Evolutionary conservation across 2,888 invertebrate genomes (phyloP), one percentile per base, ranked within the genome.

Genomic region (Drosophila percnosoma): DNA sequence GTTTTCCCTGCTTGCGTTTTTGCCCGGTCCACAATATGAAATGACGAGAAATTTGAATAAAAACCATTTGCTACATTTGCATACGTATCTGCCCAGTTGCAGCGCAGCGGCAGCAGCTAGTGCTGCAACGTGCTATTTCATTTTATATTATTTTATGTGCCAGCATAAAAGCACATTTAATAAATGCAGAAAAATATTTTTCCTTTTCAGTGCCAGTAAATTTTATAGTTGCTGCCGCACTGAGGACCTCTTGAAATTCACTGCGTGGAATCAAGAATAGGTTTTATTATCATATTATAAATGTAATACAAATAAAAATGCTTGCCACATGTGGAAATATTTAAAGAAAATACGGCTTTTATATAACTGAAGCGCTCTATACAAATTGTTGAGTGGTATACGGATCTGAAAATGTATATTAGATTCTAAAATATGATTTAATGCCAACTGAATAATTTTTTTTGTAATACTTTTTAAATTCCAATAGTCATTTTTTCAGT

Each of bases 21-120:
- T 4, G 4, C 8, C 24, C 15, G 83, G 11, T 33, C 33, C 10
- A 11, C 82, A 36, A 77, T 76, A 85, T 82, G 80, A 80, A 86
- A 54, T 69, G 60, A 57, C 68, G 75, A 53, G 60, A 64, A 78
- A 86, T 86, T 83, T 86, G 80, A 88, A 88, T 88, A 88, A 80
- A 87, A 88, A 75, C 80, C 84, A 86, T 88, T 86, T 80, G 78
- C 64, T 73, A 68, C 78, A 86, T 87, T 86, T 86, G 86, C 88
- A 86, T 88, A 69, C 69, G 69, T 86, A 80, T 83, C 77, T 72
- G 63, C 10, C 49, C 38, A 57, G 55, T 55, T 73, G 70, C 78
- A 82, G 52, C 57, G 51, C 42, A 21, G 33, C 42, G 38, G 59
- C 54, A 65, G 64, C 59, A 68, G 65, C 68, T 53, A 54, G 42